Conservation (phyloP, 2,113 vertebrate genomes). For the Aythya baeri region DNA sequence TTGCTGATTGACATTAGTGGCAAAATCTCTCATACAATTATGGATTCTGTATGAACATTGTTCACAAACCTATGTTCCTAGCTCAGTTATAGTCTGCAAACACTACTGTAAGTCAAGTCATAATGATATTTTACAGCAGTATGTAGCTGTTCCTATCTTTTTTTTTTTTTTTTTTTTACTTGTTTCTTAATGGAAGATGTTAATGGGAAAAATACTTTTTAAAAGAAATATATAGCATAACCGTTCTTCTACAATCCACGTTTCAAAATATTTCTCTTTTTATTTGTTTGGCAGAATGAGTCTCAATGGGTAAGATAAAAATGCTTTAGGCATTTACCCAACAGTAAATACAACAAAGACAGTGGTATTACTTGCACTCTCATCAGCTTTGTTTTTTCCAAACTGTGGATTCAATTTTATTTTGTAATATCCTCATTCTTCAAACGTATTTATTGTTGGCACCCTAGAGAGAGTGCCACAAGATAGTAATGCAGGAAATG, state of each 20-base stretch:
- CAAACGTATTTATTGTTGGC: not conserved
- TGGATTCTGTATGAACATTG: not conserved
- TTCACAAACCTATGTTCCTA: not conserved
- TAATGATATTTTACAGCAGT: not conserved
- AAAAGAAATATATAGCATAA: not conserved
- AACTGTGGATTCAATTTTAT: not conserved
- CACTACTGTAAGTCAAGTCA: not conserved
- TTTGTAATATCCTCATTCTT: not conserved
- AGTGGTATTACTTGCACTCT: not conserved
- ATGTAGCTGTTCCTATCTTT: not conserved
- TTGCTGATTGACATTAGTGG: not conserved
- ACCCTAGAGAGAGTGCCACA: not conserved
- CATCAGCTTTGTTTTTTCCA: not conserved
- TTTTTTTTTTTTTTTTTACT: not conserved
- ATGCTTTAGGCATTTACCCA: not conserved
- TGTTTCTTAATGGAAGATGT: not conserved
- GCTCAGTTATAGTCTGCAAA: not conserved
- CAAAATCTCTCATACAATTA: not conserved
- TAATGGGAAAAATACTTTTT: not conserved
- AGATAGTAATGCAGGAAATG: not conserved
- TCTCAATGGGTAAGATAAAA: not conserved
- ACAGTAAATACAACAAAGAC: not conserved
- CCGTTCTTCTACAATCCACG: not conserved
- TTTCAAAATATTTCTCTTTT: not conserved
- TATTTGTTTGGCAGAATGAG: not conserved